Conservation (phyloP, 2,888 invertebrate genomes). For the Nasonia oneida region DNA sequence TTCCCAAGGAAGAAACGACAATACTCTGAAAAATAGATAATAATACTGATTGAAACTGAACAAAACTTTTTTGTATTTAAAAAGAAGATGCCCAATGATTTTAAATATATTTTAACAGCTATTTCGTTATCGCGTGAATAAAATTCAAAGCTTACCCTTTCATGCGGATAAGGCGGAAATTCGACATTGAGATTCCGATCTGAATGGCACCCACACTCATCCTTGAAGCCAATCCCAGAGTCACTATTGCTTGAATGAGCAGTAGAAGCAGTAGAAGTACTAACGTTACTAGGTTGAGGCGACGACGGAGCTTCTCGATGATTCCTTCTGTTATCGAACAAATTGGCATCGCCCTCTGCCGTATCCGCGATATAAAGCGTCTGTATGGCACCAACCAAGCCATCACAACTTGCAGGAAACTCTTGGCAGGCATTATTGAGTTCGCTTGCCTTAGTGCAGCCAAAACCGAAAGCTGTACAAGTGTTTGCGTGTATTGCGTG, state of each 20-base stretch:
- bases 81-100: neutral
- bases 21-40: constrained; percentile 65
- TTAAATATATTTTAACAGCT: neutral
- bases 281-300: constrained; percentile 91
- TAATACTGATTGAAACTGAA: neutral
- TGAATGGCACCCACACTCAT: constrained; percentile 91
- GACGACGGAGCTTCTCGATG: constrained; percentile 79
- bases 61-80: neutral
- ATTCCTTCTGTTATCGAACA: constrained; percentile 70
- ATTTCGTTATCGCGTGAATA: neutral
- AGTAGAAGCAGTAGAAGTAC: constrained; percentile 88
- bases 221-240: constrained; percentile 96
- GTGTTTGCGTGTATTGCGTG: constrained; percentile 90
- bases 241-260: constrained; percentile 96
- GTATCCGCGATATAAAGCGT: constrained; percentile 80
- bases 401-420: constrained; percentile 91
- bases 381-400: constrained; percentile 82
- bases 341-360: constrained; percentile 71
- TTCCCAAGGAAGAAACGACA: constrained; percentile 65
- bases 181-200: constrained; percentile 90
- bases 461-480: constrained; percentile 91
- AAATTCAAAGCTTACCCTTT: constrained; percentile 46
- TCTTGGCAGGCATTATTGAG: constrained; percentile 91
- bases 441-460: constrained; percentile 90
- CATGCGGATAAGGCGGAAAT: constrained; percentile 80